These are phyloP conservation scores for Esperia sulphurella DNA, from an alignment of 2,888 invertebrate genomes.

Conservation along the genomic window DNA sequence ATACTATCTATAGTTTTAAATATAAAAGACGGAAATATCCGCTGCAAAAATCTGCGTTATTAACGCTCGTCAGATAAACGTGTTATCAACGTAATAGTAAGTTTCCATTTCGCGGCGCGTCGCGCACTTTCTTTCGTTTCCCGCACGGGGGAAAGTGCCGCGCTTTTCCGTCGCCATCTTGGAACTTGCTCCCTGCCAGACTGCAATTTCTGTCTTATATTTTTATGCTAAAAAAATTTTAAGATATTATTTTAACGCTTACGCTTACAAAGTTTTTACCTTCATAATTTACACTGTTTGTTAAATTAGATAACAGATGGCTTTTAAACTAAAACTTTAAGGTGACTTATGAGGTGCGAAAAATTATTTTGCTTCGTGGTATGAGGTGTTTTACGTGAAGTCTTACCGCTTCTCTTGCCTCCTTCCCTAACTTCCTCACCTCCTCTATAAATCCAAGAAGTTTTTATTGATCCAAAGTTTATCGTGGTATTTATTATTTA, in stretches of 20 bases:
- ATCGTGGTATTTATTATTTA: too few species aligned
- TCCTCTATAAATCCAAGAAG: background rate
- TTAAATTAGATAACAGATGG: too few species aligned
- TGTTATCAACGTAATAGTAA: constrained; percentile 67
- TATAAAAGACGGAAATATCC: background rate
- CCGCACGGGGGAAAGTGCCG: constrained; percentile 73
- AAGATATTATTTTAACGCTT: background rate
- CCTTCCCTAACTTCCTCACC: background rate
- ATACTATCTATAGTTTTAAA: too few species aligned
- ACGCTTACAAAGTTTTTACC: too few species aligned
- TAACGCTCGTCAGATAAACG: constrained; percentile 46
- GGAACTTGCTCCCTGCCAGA: constrained; percentile 31
- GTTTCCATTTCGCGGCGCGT: constrained; percentile 68
- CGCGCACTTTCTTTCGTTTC: constrained; percentile 72
- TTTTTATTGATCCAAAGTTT: too few species aligned
- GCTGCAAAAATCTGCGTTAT: constrained; percentile 24
- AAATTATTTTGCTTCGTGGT: too few species aligned
- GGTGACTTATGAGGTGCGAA: too few species aligned
- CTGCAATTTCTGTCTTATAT: constrained; percentile 1
- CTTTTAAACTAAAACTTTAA: too few species aligned
- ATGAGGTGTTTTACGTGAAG: too few species aligned
- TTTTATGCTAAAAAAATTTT: background rate
- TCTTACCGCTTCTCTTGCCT: too few species aligned
- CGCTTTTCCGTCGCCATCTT: constrained; percentile 77
- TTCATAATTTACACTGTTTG: too few species aligned